phyloP scores from a whole-genome alignment of 2,797 vertebrate genomes.

The Hylomyscus alleni region DNA sequence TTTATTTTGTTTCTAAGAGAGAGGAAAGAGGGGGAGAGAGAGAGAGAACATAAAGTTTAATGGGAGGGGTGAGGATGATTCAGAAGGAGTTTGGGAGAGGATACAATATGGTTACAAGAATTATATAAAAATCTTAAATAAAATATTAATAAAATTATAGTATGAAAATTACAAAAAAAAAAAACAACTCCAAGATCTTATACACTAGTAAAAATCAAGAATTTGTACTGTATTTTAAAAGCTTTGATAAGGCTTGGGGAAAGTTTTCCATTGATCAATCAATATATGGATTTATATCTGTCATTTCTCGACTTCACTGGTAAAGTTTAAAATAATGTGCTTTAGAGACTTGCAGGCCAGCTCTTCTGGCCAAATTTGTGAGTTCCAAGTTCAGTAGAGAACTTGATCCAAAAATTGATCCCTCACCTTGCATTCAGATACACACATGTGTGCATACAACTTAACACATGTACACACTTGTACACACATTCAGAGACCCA shows the following conservation, averaged over 20 bases:
- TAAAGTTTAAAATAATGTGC: background rate
- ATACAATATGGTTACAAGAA: background rate
- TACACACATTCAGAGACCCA: background rate
- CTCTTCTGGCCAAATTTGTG: background rate
- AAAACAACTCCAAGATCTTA: too few relatives aligned
- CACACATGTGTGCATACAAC: background rate
- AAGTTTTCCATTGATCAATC: background rate
- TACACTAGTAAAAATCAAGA: background rate
- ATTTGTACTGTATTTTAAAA: background rate
- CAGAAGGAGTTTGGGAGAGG: background rate
- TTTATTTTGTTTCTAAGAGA: background rate
- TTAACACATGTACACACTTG: background rate
- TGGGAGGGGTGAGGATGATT: background rate
- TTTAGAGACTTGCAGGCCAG: background rate
- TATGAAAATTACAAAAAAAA: background rate
- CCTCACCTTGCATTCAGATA: background rate
- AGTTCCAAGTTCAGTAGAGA: background rate
- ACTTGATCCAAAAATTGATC: background rate
- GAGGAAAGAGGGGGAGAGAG: background rate
- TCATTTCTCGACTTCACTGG: background rate
- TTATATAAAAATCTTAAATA: background rate
- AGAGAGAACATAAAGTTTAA: background rate
- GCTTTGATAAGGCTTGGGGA: background rate
- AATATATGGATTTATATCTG: background rate
- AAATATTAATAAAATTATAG: background rate